These are phyloP conservation scores for Pipistrellus kuhlii DNA, from an alignment of 2,797 vertebrate genomes.

Conservation along the genomic window DNA sequence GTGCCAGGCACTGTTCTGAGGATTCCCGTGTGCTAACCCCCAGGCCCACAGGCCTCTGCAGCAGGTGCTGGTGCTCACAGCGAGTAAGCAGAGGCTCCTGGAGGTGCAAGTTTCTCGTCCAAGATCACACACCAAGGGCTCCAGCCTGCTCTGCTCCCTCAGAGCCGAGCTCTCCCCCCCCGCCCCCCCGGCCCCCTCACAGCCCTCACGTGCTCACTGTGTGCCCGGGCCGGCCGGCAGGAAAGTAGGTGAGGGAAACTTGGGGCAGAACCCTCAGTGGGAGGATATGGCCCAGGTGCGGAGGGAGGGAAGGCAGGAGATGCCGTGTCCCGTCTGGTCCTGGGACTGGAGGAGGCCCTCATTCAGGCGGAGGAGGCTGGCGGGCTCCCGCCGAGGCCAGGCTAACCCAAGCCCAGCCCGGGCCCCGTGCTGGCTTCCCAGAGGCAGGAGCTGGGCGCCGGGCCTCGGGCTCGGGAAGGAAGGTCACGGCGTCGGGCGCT, in stretches of 20 bases:
- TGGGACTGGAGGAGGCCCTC: background rate
- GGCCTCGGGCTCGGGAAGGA: background rate
- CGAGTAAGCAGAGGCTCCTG: background rate
- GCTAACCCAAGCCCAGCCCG: background rate
- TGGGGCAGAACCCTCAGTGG: background rate
- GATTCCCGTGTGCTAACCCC: background rate
- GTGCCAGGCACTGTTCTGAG: too few relatives aligned
- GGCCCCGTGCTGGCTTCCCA: rapidly evolving
- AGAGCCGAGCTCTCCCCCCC: rapidly evolving
- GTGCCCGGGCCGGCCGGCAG: background rate
- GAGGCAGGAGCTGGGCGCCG: background rate
- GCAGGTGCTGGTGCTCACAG: background rate
- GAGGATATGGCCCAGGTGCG: background rate
- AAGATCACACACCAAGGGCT: background rate
- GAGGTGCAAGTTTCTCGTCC: background rate
- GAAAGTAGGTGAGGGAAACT: background rate
- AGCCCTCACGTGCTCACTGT: background rate
- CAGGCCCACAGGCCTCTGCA: background rate
- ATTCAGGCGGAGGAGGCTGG: rapidly evolving
- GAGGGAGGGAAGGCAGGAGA: too few relatives aligned
- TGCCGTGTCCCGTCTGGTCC: rapidly evolving
- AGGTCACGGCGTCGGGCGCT: background rate
- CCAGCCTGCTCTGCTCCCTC: background rate
- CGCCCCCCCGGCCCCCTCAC: background rate
- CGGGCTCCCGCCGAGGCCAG: background rate